Evolutionary conservation across 2,113 vertebrate genomes (phyloP).

Genomic region (Rhea americana): DNA sequence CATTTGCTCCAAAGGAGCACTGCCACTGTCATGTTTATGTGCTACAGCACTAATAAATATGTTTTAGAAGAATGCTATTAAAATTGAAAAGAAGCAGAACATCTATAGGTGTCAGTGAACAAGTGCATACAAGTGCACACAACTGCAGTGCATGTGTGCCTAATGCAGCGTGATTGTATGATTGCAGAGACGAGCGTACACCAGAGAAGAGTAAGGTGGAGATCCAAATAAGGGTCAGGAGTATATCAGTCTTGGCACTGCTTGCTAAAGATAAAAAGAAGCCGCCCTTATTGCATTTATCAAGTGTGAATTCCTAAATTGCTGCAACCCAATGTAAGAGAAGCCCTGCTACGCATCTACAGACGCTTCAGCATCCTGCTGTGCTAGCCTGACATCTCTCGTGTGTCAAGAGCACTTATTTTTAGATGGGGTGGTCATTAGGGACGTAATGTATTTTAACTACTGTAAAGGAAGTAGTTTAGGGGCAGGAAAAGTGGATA

Average conservation of each 20-base stretch:
- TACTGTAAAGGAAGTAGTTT: slow-evolving; percentile 35
- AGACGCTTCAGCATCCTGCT: slow-evolving; percentile 62
- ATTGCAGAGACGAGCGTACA: neutral
- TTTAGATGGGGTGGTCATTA: slow-evolving; percentile 54
- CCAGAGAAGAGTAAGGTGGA: neutral
- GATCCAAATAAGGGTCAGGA: slow-evolving; percentile 39
- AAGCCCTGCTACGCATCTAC: slow-evolving; percentile 39
- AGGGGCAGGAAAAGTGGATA: neutral
- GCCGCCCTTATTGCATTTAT: slow-evolving; percentile 39
- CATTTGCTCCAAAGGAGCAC: neutral
- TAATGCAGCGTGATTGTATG: neutral
- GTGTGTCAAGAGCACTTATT: slow-evolving; percentile 65
- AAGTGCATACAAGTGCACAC: accelerated
- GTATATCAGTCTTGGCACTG: slow-evolving; percentile 10
- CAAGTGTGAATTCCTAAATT: slow-evolving; percentile 69
- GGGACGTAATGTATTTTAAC: slow-evolving; percentile 21
- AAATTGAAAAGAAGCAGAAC: neutral
- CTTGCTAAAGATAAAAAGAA: slow-evolving; percentile 55
- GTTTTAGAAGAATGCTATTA: neutral
- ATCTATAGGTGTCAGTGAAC: neutral
- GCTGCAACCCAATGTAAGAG: slow-evolving; percentile 14
- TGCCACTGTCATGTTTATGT: neutral
- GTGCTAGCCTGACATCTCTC: slow-evolving; percentile 52
- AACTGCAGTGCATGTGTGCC: neutral
- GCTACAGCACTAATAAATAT: neutral